Conservation (phyloP, 2,113 vertebrate species). For the Isurus oxyrinchus region DNA sequence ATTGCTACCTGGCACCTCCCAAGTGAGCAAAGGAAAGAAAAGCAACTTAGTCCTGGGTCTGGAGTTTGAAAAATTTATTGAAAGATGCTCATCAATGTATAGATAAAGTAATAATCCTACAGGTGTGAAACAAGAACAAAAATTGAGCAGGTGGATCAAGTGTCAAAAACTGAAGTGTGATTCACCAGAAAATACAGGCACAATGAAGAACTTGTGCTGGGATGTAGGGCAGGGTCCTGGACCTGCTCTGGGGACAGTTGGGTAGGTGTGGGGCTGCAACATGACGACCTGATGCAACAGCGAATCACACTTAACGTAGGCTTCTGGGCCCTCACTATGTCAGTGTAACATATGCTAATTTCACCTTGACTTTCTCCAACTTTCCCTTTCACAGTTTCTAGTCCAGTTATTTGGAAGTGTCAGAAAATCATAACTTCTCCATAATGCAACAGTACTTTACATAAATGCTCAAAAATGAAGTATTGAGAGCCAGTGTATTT, state of each 20-base stretch:
- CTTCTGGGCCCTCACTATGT: neutral
- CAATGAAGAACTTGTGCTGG: neutral
- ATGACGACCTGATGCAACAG: neutral
- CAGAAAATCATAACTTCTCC: neutral
- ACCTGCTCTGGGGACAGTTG: neutral
- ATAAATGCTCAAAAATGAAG: neutral
- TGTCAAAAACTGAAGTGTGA: neutral
- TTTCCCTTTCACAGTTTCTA: neutral
- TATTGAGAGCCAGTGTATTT: neutral
- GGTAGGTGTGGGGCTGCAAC: neutral
- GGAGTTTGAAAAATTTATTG: neutral
- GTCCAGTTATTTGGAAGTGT: neutral
- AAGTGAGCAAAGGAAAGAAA: neutral
- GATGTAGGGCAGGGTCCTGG: neutral
- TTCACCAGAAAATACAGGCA: neutral
- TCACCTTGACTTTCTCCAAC: neutral
- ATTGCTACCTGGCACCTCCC: neutral
- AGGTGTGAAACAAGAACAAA: neutral
- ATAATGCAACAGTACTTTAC: neutral
- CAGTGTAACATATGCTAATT: neutral
- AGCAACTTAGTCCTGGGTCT: neutral
- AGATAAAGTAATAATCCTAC: neutral
- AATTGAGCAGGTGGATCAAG: neutral
- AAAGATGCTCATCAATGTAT: neutral
- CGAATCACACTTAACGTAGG: neutral